Evolutionary conservation across 2,797 vertebrate genomes (phyloP).

Genomic region (Lepilemur ruficaudatus): DNA sequence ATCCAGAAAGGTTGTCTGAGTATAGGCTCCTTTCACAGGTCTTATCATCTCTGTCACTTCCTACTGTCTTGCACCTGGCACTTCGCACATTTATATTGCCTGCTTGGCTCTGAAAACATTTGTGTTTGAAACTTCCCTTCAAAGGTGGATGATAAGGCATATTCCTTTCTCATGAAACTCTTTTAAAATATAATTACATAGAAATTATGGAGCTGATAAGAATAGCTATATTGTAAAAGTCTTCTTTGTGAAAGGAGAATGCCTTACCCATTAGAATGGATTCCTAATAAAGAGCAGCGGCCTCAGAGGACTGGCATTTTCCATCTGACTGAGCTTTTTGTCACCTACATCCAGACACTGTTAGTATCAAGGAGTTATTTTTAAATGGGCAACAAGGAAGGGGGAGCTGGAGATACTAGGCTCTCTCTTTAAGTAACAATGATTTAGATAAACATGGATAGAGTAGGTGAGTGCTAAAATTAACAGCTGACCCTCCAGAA

Average conservation of each 20-base stretch:
- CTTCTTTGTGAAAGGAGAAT: neutral
- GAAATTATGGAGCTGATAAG: neutral
- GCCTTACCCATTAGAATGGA: neutral
- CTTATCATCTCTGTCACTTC: neutral
- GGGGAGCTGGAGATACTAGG: neutral
- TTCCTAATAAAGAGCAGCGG: neutral
- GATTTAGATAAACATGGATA: neutral
- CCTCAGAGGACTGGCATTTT: neutral
- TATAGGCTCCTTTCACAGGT: neutral
- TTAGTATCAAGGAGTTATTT: neutral
- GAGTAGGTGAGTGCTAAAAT: neutral
- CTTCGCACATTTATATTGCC: neutral
- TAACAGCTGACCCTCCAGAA: neutral
- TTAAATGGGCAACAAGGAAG: neutral
- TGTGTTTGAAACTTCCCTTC: neutral
- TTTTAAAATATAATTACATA: neutral
- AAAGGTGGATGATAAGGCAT: neutral
- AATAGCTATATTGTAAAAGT: neutral
- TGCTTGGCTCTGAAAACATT: neutral
- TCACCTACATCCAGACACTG: neutral
- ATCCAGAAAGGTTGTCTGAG: neutral
- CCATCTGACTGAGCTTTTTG: neutral
- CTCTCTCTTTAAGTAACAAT: neutral
- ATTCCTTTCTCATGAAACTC: neutral
- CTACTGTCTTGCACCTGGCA: neutral